phyloP scores from a whole-genome alignment of 35 echinoderm and acorn worm genomes.

The Strongylocentrotus purpuratus region DNA sequence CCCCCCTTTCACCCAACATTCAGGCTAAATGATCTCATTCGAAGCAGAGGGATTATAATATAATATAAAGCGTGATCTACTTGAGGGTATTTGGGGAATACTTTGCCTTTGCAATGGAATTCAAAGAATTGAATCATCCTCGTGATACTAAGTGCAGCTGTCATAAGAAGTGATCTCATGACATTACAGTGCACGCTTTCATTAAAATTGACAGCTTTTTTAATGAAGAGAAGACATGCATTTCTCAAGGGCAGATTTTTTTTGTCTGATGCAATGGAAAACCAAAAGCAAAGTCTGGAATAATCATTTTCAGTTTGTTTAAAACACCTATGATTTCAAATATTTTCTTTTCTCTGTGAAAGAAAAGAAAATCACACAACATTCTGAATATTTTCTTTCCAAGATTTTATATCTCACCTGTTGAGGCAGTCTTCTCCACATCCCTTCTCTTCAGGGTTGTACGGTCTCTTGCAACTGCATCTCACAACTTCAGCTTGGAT shows the following conservation, averaged over 20 bases:
- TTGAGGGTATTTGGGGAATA: background rate
- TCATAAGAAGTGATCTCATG: background rate
- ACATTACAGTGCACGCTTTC: background rate
- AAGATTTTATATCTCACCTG: slow-evolving; percentile 56
- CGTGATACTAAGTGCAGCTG: background rate
- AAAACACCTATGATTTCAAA: too few relatives aligned
- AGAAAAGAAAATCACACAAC: background rate
- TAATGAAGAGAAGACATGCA: background rate
- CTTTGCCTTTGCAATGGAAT: background rate
- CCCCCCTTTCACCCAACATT: slow-evolving; percentile 27
- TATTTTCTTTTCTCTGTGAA: too few relatives aligned
- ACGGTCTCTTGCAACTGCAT: slow-evolving; percentile 73
- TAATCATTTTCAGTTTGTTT: too few relatives aligned
- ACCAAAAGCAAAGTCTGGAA: too few relatives aligned
- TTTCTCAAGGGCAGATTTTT: background rate
- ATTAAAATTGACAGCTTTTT: background rate
- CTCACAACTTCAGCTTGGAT: slow-evolving; percentile 40
- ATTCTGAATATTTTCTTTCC: background rate
- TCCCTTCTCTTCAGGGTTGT: slow-evolving; percentile 44
- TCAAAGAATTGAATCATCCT: slow-evolving; percentile 3
- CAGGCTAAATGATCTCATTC: background rate
- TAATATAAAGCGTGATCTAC: background rate
- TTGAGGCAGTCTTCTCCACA: slow-evolving; percentile 94
- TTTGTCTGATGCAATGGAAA: too few relatives aligned
- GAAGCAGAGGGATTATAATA: background rate